Conservation (phyloP, 92 coral and sea anemone genomes). For the Phymanthus crucifer region DNA sequence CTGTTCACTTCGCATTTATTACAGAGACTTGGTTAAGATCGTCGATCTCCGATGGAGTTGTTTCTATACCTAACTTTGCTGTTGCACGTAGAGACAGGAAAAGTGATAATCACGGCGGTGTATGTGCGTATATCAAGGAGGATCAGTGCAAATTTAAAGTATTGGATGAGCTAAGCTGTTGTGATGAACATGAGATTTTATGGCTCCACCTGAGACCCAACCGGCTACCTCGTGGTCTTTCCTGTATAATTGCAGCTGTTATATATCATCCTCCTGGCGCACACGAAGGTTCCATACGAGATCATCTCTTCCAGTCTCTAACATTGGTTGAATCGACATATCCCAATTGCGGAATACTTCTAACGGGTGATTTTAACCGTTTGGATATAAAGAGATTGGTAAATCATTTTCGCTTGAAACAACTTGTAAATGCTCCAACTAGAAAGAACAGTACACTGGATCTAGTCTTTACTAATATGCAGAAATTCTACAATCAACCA, state of each 20-base stretch:
- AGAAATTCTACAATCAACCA: conserved; percentile 21
- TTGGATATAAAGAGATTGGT: conserved; percentile 21
- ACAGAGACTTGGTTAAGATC: conserved; percentile 13
- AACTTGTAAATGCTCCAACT: conserved; percentile 44
- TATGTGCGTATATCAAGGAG: conserved; percentile 42
- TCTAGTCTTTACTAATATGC: conserved; percentile 36
- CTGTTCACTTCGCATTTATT: not conserved
- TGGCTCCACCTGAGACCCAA: conserved; percentile 52
- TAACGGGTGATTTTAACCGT: not conserved
- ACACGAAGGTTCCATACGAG: conserved; percentile 9
- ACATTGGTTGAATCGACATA: conserved; percentile 29
- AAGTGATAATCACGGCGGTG: conserved; percentile 37
- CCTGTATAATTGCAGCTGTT: conserved; percentile 21
- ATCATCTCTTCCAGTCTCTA: conserved; percentile 22
- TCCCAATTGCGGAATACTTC: conserved; percentile 19
- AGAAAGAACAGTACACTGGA: conserved; percentile 40
- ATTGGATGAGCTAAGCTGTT: conserved; percentile 30
- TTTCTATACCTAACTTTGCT: conserved; percentile 32
- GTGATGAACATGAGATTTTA: conserved; percentile 46
- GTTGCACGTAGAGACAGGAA: conserved; percentile 36
- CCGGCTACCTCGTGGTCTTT: conserved; percentile 30
- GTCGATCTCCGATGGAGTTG: conserved; percentile 16
- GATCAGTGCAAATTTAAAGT: conserved; percentile 24
- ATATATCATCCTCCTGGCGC: conserved; percentile 48
- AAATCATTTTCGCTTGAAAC: conserved; percentile 37